Percentiles rank a stretch among this genome's conserved stretches.
phyloP scores from a whole-genome alignment of 2,113 vertebrate species.

The Harpagus bidentatus region DNA sequence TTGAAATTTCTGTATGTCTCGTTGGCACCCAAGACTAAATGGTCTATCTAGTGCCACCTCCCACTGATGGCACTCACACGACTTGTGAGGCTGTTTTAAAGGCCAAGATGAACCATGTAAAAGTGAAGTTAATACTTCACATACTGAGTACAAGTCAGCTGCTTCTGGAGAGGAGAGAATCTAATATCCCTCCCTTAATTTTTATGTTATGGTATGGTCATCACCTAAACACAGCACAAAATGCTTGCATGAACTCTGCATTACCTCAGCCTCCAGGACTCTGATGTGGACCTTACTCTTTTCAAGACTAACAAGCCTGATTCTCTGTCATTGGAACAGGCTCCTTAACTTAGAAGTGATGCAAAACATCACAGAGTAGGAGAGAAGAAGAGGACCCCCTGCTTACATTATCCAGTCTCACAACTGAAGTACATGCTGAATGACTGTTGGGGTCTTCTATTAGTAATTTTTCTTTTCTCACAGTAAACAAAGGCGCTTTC shows the following conservation, averaged over 20 bases:
- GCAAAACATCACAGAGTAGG: background rate
- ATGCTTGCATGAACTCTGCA: background rate
- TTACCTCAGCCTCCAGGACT: background rate
- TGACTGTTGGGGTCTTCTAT: background rate
- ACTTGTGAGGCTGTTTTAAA: background rate
- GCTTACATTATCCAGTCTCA: background rate
- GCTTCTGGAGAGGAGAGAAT: background rate
- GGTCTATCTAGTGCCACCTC: background rate
- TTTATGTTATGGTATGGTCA: background rate
- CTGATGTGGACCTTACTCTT: background rate
- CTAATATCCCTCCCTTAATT: background rate
- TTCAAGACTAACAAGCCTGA: background rate
- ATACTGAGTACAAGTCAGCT: background rate
- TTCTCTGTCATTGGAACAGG: background rate
- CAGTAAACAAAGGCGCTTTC: background rate
- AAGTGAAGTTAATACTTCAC: background rate
- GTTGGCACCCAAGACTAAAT: background rate
- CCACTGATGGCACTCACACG: background rate
- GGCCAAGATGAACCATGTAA: background rate
- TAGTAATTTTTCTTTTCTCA: background rate
- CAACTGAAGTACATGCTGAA: background rate
- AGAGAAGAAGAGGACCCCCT: background rate
- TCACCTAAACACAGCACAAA: background rate
- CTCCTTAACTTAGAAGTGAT: background rate
- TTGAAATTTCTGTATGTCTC: background rate